Evolutionary conservation across 2,797 vertebrate genomes (phyloP), one percentile per base, ranked within the genome.

Genomic region (Mionectes olivaceus): DNA sequence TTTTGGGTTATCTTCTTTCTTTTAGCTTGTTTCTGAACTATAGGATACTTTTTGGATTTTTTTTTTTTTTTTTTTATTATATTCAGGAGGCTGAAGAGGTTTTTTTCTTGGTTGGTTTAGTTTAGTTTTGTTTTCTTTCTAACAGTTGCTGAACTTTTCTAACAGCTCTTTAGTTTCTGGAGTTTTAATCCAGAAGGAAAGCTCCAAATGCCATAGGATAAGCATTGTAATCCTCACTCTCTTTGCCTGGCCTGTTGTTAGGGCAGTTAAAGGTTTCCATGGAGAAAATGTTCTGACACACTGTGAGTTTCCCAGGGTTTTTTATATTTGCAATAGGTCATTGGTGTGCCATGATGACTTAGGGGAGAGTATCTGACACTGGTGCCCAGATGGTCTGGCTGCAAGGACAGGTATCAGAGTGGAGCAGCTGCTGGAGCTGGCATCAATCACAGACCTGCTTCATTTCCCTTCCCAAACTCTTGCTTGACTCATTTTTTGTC

Each of bases 281-380:
- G 3, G 43, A 75, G 12, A 70, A 87, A 60, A 64, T 11, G 13
- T 49, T 56, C 7, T 76, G 77, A 9, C 4, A 2, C 1, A 2
- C 14, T 6, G 5, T 15, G 57, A 23, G 12, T 81, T 64, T 56
- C 46, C 24, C 22, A 32, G 0, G 1, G 10, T 19, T 56, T 44
- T 19, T 37, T 8, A 27, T 49, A 27, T 49, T 84, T 68, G 27
- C 28, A 83, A 15, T 11, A 55, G 33, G 27, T 74, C 41, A 60
- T 9, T 32, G 0, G 1, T 2, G 0, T 23, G 33, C 56, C 7
- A 2, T 10, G 24, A 6, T 80, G 53, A 64, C 50, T 39, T 59
- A 22, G n/a, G 49, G 21, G 27, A 74, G 22, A 67, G 5, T 27
- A 46, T 73, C 24, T 23, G 56, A 47, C 28, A 7, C 25, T 41